phyloP scores from a whole-genome alignment of 2,113 vertebrate species.

The Zosterops pallidus region DNA sequence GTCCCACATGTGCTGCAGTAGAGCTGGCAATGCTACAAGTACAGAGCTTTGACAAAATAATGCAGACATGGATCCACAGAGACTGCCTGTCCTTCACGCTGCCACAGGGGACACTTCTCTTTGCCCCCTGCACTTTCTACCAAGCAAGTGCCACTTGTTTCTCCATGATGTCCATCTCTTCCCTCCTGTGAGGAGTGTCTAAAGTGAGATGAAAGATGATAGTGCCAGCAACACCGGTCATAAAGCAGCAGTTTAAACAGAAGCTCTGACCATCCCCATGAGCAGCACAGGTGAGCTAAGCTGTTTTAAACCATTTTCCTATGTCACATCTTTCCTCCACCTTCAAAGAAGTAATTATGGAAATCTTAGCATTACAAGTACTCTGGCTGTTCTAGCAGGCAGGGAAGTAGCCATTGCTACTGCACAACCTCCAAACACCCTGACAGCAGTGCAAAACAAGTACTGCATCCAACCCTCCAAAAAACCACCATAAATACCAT shows the following conservation, averaged over 20 bases:
- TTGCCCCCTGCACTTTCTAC: not conserved
- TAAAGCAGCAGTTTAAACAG: not conserved
- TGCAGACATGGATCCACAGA: not conserved
- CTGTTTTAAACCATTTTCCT: not conserved
- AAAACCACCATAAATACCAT: fast-evolving
- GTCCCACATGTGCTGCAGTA: not conserved
- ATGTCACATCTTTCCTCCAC: not conserved
- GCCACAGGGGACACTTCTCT: not conserved
- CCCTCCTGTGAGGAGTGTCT: not conserved
- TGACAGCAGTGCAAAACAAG: not conserved
- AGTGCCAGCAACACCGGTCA: fast-evolving
- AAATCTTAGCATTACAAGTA: not conserved
- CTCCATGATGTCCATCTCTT: not conserved
- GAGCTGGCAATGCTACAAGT: not conserved
- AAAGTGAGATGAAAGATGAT: not conserved
- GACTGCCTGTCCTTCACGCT: not conserved
- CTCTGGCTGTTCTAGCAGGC: not conserved
- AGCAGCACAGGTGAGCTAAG: not conserved
- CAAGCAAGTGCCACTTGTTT: not conserved
- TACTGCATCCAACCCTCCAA: not conserved
- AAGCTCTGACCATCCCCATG: not conserved
- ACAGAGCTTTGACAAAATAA: not conserved
- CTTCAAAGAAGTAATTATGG: not conserved
- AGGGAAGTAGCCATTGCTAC: not conserved
- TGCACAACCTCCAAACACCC: not conserved